These are phyloP conservation scores for Sesia bembeciformis DNA, from an alignment of 2,888 invertebrate genomes.

Conservation along the genomic window DNA sequence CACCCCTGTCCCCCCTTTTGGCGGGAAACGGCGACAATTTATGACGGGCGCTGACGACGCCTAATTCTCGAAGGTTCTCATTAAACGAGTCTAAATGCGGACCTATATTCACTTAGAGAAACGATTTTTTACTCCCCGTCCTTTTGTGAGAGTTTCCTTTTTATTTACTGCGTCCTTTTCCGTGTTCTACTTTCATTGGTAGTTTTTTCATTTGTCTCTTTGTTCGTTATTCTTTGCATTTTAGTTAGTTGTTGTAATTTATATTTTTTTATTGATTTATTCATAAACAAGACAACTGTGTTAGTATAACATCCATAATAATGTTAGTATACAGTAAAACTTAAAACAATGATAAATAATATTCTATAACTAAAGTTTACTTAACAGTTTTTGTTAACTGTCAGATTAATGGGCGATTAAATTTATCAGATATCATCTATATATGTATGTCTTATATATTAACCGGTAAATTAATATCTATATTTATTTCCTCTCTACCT, in stretches of 20 bases:
- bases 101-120: slow-evolving; percentile 59
- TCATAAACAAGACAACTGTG: neutral
- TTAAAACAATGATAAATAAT: too few relatives aligned
- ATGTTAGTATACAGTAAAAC: neutral
- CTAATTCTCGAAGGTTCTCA: slow-evolving; percentile 59
- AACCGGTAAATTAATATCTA: too few relatives aligned
- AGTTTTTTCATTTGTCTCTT: neutral
- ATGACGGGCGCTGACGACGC: slow-evolving; percentile 56
- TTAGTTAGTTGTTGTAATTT: neutral
- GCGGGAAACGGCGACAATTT: slow-evolving; percentile 57
- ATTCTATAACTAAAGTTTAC: too few relatives aligned
- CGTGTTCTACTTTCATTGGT: neutral
- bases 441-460: too few relatives aligned
- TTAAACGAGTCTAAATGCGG: slow-evolving; percentile 55
- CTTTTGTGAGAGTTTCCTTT: slow-evolving; percentile 9
- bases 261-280: neutral
- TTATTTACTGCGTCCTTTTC: neutral
- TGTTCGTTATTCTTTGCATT: neutral
- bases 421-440: too few relatives aligned
- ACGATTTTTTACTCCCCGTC: slow-evolving; percentile 33
- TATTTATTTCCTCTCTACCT: too few relatives aligned
- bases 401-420: too few relatives aligned
- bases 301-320: neutral
- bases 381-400: too few relatives aligned
- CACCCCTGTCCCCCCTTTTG: slow-evolving; percentile 9